Base-by-base conservation (phyloP, 2,797 vertebrate species). In the Amblyraja radiata region DNA sequence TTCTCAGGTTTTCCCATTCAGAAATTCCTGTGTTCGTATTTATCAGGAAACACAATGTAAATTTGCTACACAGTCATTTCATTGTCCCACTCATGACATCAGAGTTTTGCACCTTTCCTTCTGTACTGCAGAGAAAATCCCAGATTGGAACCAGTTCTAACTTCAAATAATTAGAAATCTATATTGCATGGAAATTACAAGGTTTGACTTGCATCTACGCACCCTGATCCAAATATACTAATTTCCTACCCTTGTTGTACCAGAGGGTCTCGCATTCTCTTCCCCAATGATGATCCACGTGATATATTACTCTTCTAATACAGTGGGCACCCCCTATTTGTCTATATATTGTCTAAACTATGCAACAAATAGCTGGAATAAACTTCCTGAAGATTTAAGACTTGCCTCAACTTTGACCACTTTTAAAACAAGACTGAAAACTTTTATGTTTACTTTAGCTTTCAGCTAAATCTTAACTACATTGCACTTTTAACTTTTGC, bases 1-100 rank as follows among this genome's bases (percentile, higher is more conserved):
- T 54, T 86, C 54, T 63, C 83, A 86, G 7, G 28, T 88, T 88
- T 36, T 88, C n/a, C 14, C 63, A 88, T 88, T 88, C 36, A 88
- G 32, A 88, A 88, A 63, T 86, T 18, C 58, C 25, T 84, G 0
- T 84, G 11, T 61, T 58, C 58, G 63, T 86, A n/a, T n/a, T 86
- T 86, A 61, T 21, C 9, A 36, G n/a, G 32, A 88, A 88, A 68
- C 16, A 18, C 63, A n/a, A 9, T 14, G 5, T 28, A 58, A 83
- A 58, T 54, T 58, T 83, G 54, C 10, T 54, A 58, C 13, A 21
- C 13, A 21, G 84, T 68, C 18, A 88, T 88, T 68, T 68, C n/a
- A 88, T 14, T 32, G 10, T 86, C n/a, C 2, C 28, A 32, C 61
- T 14, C 3, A 25, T n/a, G 61, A 2, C 8, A 18, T n/a, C 16